These are phyloP conservation scores for Urocyon cinereoargenteus DNA, from an alignment of 2,797 vertebrate species.

Conservation along the genomic window DNA sequence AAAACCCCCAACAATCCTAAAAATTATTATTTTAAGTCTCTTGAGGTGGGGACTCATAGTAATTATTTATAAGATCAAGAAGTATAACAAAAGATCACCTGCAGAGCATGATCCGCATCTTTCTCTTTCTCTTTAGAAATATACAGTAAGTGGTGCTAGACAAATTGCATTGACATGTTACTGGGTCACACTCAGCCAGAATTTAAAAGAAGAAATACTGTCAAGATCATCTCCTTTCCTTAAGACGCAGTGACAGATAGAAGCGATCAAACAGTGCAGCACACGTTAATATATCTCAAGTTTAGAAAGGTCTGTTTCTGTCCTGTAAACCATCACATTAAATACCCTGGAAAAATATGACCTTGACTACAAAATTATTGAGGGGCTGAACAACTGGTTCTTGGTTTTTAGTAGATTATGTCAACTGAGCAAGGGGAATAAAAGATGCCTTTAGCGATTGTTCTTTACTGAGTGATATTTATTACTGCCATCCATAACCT, in stretches of 20 bases:
- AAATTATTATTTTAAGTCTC: neutral
- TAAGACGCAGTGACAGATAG: neutral
- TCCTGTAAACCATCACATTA: constrained; percentile 47
- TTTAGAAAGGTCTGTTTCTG: constrained; percentile 48
- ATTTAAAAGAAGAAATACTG: constrained; percentile 43
- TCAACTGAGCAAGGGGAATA: constrained; percentile 54
- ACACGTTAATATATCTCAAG: constrained; percentile 44
- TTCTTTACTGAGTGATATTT: constrained; percentile 54
- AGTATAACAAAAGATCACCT: neutral
- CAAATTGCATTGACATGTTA: neutral
- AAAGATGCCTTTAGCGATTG: constrained; percentile 46
- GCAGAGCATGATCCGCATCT: neutral
- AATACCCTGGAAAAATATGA: constrained; percentile 61
- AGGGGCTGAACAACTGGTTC: neutral
- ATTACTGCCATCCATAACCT: constrained; percentile 56
- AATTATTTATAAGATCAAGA: neutral
- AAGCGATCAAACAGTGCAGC: neutral
- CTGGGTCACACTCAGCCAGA: neutral
- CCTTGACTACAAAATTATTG: constrained; percentile 55
- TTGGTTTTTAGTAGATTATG: constrained; percentile 55
- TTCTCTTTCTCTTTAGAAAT: neutral
- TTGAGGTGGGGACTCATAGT: neutral
- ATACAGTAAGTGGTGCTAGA: neutral
- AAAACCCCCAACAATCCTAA: neutral
- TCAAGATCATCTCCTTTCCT: constrained; percentile 46